Percentiles rank a stretch among this genome's conserved stretches.
These are phyloP conservation scores for Paralvinella palmiformis DNA, from an alignment of 1,140 invertebrate genomes.

Conservation along the genomic window DNA sequence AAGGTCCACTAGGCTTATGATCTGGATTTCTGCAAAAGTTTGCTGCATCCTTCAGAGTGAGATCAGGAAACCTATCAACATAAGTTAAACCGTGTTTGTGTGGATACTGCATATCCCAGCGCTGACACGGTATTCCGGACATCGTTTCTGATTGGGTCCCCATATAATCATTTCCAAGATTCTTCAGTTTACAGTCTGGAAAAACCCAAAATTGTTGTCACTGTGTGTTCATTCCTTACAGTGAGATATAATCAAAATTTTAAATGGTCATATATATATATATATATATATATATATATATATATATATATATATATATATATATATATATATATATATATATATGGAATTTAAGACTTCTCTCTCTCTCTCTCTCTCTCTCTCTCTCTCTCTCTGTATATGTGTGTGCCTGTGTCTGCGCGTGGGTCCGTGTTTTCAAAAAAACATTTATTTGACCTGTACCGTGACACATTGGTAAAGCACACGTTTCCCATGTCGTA, in stretches of 20 bases:
- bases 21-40: constrained; percentile 17
- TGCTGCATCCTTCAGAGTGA: constrained; percentile 2
- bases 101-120: constrained; percentile 23
- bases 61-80: constrained; percentile 7
- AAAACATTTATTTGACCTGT: too few relatives aligned
- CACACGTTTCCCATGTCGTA: too few relatives aligned
- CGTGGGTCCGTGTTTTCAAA: too few relatives aligned
- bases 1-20: background rate
- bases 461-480: too few relatives aligned
- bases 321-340: background rate
- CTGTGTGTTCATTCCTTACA: background rate
- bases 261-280: background rate
- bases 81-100: constrained; percentile 19
- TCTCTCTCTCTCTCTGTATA: too few relatives aligned
- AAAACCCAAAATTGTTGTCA: background rate
- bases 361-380: background rate
- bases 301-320: background rate
- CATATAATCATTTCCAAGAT: constrained; percentile 14
- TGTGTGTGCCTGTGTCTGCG: too few relatives aligned
- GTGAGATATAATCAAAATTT: background rate
- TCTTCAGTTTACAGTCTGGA: background rate
- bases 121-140: constrained; percentile 23
- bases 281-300: background rate
- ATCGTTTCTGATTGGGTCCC: constrained; percentile 19
- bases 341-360: background rate